Evolutionary conservation across 2,888 invertebrate species (phyloP).

Genomic region (Napeogenes inachia): DNA sequence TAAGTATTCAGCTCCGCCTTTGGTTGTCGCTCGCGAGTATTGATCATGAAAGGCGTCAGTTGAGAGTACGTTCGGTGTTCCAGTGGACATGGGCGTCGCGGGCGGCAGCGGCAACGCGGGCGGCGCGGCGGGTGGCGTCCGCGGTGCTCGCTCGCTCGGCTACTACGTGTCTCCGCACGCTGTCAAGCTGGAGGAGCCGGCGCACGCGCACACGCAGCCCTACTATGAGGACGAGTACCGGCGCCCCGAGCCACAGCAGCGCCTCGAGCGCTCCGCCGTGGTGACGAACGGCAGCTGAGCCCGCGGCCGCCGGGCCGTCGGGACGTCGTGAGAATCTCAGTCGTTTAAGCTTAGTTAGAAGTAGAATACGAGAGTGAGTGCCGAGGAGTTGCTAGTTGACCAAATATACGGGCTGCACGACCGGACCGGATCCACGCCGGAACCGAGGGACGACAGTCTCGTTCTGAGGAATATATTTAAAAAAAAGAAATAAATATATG

Average conservation of each 20-base stretch:
- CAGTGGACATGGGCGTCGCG: slow-evolving; percentile 19
- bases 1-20: slow-evolving; percentile 36
- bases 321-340: slow-evolving; percentile 53
- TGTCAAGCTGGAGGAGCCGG: slow-evolving; percentile 62
- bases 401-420: slow-evolving; percentile 38
- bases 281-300: slow-evolving; percentile 74
- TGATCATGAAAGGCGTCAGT: slow-evolving; percentile 32
- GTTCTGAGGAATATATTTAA: slow-evolving; percentile 1
- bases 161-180: slow-evolving; percentile 52
- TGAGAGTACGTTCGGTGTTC: slow-evolving; percentile 22
- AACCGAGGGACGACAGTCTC: too few species aligned
- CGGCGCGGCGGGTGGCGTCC: slow-evolving; percentile 22
- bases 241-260: slow-evolving; percentile 46
- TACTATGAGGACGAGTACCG: slow-evolving; percentile 55
- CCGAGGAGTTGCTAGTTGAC: slow-evolving; percentile 49
- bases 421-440: background rate
- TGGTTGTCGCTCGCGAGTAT: background rate
- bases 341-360: slow-evolving; percentile 36
- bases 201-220: slow-evolving; percentile 44
- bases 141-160: slow-evolving; percentile 43
- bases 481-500: slow-evolving; percentile 10
- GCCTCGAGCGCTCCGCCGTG: slow-evolving; percentile 72
- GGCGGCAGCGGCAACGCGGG: slow-evolving; percentile 4
- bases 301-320: slow-evolving; percentile 11
- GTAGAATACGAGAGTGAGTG: slow-evolving; percentile 16